Evolutionary conservation across 2,113 vertebrate species (phyloP).

Genomic region (Syngnathus floridae): DNA sequence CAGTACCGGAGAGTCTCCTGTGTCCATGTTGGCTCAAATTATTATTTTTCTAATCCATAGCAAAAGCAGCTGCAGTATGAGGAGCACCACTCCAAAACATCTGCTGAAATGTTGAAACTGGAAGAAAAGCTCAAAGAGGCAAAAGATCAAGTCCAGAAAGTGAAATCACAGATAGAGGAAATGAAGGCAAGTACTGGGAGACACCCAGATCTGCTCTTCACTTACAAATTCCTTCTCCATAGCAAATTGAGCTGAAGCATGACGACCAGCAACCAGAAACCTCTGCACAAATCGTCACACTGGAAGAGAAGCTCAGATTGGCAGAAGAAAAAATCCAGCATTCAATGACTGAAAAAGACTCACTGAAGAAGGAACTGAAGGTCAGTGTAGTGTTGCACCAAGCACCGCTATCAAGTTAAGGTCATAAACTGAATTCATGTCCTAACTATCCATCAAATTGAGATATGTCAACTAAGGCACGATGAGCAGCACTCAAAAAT

Average conservation of each 20-base stretch:
- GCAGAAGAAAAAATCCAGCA: constrained; percentile 69
- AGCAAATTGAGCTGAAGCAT: no score
- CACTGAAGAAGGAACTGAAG: constrained; percentile 79
- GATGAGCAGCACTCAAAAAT: not conserved
- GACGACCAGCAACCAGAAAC: no score
- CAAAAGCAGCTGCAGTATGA: constrained; percentile 63
- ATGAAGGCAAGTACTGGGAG: not conserved
- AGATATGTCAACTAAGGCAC: constrained; percentile 46
- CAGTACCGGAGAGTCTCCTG: not conserved
- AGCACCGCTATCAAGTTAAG: no score
- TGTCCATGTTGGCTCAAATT: no score
- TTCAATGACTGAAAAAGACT: constrained; percentile 76
- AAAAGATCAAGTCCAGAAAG: not conserved
- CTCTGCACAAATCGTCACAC: no score
- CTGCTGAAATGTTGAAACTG: constrained; percentile 52
- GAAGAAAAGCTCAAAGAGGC: constrained; percentile 75
- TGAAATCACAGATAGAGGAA: not conserved
- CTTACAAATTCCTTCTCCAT: not conserved
- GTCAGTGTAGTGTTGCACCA: constrained; percentile 10
- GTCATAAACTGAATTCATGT: no score
- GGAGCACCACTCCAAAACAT: constrained; percentile 1
- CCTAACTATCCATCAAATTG: no score
- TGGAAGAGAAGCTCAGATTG: not conserved
- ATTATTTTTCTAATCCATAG: not conserved
- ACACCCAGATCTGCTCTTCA: not conserved